These are phyloP conservation scores for Noturus placidus DNA, from an alignment of 2,113 vertebrate genomes.

Conservation along the genomic window DNA sequence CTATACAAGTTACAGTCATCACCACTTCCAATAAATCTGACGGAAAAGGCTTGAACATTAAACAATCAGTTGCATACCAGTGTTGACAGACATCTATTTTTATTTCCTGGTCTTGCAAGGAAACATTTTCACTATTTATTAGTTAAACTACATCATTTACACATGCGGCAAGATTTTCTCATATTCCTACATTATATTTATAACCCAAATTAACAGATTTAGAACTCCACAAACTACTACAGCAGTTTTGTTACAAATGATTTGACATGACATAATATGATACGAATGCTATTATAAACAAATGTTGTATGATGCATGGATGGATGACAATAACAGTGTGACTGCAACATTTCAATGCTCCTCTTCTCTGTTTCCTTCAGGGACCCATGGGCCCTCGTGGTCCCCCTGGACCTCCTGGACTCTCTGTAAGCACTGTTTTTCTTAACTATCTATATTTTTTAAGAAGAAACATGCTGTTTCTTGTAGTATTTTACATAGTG, in stretches of 20 bases:
- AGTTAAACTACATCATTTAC: background rate
- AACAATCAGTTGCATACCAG: background rate
- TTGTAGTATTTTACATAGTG: background rate
- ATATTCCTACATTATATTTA: background rate
- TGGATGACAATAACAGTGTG: background rate
- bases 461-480: background rate
- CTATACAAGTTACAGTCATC: background rate
- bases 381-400: slow-evolving; percentile 94
- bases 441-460: background rate
- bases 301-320: background rate
- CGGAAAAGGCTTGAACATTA: background rate
- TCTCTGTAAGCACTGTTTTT: slow-evolving; percentile 81
- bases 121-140: background rate
- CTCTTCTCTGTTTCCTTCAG: slow-evolving; percentile 65
- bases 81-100: background rate
- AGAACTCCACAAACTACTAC: background rate
- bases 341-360: slow-evolving; percentile 29
- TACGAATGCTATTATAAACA: background rate
- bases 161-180: background rate
- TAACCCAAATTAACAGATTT: background rate
- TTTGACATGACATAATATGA: background rate
- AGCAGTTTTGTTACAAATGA: background rate
- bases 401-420: slow-evolving; percentile 84
- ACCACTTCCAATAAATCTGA: background rate
- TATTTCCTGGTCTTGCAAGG: background rate